These are phyloP conservation scores for Sciaenops ocellatus DNA, from an alignment of 2,797 vertebrate species.

Conservation along the genomic window DNA sequence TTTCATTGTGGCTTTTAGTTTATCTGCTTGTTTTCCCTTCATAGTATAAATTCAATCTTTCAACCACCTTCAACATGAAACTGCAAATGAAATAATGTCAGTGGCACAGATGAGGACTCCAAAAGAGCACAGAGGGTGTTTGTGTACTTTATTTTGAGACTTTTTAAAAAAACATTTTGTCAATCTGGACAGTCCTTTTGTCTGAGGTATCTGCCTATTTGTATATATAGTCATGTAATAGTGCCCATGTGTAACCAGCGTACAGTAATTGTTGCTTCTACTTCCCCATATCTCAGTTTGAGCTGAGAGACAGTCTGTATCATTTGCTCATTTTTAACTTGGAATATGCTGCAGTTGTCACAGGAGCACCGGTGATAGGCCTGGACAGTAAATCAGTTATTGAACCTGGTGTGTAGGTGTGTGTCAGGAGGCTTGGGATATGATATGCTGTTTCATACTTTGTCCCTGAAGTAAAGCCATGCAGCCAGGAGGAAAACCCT, in stretches of 20 bases:
- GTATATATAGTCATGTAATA: not conserved
- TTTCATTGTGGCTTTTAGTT: not conserved
- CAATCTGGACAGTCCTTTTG: not conserved
- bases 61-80: too few species aligned
- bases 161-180: not conserved
- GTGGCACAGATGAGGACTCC: constrained; percentile 13
- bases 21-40: not conserved
- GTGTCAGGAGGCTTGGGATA: constrained; percentile 1
- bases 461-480: constrained; percentile 27
- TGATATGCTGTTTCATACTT: constrained; percentile 10
- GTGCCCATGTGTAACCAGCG: not conserved
- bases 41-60: too few species aligned
- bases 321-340: constrained; percentile 39
- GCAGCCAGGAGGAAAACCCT: constrained; percentile 11
- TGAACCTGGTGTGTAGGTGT: constrained; percentile 20
- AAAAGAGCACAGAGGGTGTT: not conserved
- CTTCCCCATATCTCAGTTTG: constrained; percentile 23
- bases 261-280: not conserved
- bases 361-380: constrained; percentile 24
- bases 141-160: not conserved
- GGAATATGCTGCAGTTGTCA: constrained; percentile 35
- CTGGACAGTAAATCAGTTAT: constrained; percentile 36
- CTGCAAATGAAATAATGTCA: not conserved
- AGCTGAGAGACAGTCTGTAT: constrained; percentile 16
- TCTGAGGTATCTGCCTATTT: not conserved